Conservation (phyloP, 2,797 vertebrate genomes). For the Leptoclinus maculatus region DNA sequence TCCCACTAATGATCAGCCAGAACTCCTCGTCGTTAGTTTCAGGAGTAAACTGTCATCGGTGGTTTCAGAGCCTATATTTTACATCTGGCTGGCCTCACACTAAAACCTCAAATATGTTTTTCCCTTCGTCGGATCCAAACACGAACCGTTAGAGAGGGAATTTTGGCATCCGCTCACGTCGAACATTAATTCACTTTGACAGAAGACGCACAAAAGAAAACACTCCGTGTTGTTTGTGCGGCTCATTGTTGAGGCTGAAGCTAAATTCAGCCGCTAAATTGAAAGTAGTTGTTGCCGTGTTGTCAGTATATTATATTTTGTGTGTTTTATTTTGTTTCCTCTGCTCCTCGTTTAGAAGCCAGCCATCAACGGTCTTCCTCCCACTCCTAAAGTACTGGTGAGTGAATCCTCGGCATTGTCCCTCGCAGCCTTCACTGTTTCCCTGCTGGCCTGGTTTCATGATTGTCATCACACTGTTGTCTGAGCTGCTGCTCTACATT, state of each 20-base stretch:
- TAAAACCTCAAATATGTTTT: constrained; percentile 49
- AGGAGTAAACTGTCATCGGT: constrained; percentile 15
- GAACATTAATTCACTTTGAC: constrained; percentile 33
- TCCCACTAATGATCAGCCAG: neutral
- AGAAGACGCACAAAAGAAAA: constrained; percentile 27
- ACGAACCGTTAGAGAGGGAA: constrained; percentile 21
- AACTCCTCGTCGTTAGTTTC: neutral
- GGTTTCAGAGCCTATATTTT: constrained; percentile 1
- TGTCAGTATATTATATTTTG: constrained; percentile 29
- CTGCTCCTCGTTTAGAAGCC: constrained; percentile 87
- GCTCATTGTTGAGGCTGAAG: constrained; percentile 38
- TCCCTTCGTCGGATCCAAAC: constrained; percentile 34
- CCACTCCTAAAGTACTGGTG: constrained; percentile 98
- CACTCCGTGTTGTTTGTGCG: constrained; percentile 14
- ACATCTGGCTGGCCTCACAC: constrained; percentile 2
- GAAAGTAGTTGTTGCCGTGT: constrained; percentile 10
- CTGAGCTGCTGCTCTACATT: constrained; percentile 52
- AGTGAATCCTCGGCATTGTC: constrained; percentile 73
- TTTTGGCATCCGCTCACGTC: constrained; percentile 27
- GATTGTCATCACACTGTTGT: constrained; percentile 49
- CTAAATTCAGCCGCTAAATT: constrained; percentile 30
- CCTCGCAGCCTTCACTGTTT: constrained; percentile 15
- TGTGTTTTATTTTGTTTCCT: constrained; percentile 34
- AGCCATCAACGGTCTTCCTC: constrained; percentile 95
- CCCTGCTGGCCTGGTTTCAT: constrained; percentile 28